Conservation (phyloP, 2,888 invertebrate species). For the Crepidodera aurea region DNA sequence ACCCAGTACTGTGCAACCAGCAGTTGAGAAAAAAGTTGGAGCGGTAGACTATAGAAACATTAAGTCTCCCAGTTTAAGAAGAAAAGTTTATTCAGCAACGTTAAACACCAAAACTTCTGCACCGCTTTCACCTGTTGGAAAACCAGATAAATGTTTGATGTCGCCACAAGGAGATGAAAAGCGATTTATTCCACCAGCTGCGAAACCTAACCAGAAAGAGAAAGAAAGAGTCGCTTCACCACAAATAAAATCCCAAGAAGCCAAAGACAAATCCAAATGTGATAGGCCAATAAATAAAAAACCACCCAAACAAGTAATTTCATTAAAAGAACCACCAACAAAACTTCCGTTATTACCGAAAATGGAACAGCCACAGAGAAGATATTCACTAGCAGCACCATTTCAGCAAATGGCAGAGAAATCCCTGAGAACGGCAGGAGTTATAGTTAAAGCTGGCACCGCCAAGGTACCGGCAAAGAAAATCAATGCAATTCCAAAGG, state of each 20-base stretch:
- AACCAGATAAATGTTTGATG: not conserved
- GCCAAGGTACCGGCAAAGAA: constrained; percentile 33
- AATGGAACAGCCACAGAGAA: constrained; percentile 23
- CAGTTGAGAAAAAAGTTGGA: constrained; percentile 1
- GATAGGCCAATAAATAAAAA: not conserved
- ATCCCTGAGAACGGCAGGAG: constrained; percentile 28
- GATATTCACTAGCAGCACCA: constrained; percentile 28
- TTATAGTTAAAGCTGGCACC: constrained; percentile 43
- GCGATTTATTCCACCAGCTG: not conserved
- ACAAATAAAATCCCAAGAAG: not conserved
- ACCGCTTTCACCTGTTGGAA: constrained; percentile 5
- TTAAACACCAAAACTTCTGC: constrained; percentile 36
- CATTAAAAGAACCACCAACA: not conserved
- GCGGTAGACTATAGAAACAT: constrained; percentile 39
- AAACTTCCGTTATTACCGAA: not conserved
- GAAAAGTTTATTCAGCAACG: constrained; percentile 46
- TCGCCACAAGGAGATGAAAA: not conserved
- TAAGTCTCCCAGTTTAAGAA: constrained; percentile 41
- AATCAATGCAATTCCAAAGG: not conserved
- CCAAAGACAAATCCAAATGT: not conserved
- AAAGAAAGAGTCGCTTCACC: not conserved
- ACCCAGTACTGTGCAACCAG: constrained; percentile 37
- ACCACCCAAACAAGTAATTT: not conserved
- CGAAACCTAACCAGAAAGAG: not conserved
- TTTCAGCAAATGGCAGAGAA: constrained; percentile 26